Percentiles rank a stretch among this genome's conserved stretches.
Evolutionary conservation across 2,888 invertebrate genomes (phyloP).

Genomic region (Oligia strigilis): DNA sequence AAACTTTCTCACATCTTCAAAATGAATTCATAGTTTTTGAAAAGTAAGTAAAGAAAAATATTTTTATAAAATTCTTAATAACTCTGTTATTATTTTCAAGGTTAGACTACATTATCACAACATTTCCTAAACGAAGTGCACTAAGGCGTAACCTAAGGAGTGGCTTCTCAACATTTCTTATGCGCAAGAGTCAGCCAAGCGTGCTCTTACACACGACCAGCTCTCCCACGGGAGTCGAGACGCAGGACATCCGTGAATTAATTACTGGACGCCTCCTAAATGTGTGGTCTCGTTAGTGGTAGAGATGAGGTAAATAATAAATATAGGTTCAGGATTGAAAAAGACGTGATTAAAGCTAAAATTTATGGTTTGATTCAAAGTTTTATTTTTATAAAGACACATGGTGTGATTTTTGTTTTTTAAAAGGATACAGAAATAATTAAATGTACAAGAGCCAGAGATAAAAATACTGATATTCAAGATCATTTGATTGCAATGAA

Average conservation of each 20-base stretch:
- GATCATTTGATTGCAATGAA: background rate
- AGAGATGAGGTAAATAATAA: conserved; percentile 3
- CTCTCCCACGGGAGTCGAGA: conserved; percentile 75
- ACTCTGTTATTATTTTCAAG: conserved; percentile 9
- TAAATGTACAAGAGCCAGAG: too few relatives aligned
- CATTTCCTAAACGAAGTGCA: conserved; percentile 47
- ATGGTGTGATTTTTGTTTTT: background rate
- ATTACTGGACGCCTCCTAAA: conserved; percentile 31
- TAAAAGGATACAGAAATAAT: background rate
- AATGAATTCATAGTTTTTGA: background rate
- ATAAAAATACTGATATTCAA: background rate
- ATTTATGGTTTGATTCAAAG: background rate
- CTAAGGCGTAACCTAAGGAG: conserved; percentile 51
- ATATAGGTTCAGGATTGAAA: background rate
- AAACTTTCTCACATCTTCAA: background rate
- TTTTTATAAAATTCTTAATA: background rate
- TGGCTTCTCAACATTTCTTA: conserved; percentile 61
- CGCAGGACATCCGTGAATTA: conserved; percentile 64
- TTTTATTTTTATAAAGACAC: background rate
- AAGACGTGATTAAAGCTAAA: background rate
- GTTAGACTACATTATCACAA: background rate
- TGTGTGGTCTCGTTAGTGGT: conserved; percentile 35
- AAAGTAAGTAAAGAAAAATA: background rate
- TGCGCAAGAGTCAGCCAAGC: conserved; percentile 62
- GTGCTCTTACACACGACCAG: conserved; percentile 72